Base-by-base conservation (phyloP, 2,113 vertebrate species). In the Blennius ocellaris region DNA sequence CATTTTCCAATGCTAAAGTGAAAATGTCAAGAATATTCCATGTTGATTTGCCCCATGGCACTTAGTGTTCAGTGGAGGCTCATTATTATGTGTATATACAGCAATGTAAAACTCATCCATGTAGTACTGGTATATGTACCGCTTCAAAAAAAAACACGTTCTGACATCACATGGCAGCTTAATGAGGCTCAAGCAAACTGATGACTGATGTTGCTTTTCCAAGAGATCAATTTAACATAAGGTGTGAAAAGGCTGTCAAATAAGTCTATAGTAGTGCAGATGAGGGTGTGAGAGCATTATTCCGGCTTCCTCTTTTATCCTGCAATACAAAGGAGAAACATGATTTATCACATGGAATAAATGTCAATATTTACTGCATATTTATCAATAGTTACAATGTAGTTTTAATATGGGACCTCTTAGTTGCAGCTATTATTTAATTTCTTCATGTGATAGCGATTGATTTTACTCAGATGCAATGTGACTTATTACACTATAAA, bases 11-110 rank as follows among this genome's bases (percentile, higher is more conserved):
- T 73, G 70, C 61, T 76, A 14, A 78, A 79, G 55, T 76, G 66
- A 84, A 85, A 86, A 86, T 89, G 82, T 90, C 80, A 81, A 82
- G 59, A 87, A 69, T 57, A 58, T 80, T 79, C n/a, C 52, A 55
- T 72, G 71, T 61, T 83, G 50, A 86, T 75, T 79, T 73, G 10
- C 77, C 57, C 72, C 40, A 30, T 73, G 38, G 49, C 47, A 49
- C 68, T 53, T 56, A 48, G 66, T 67, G 30, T 78, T 81, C 11
- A 59, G 17, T 47, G 45, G 21, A 69, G 73, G 59, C 45, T 77
- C 57, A 82, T 76, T 67, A 62, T 83, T 55, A 64, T 73, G 52
- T 79, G 38, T 62, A 56, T 50, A 51, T 55, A 45, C 5, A 11
- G 11, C 14, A 59, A 51, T 17, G 15, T 77, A 72, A 65, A 73